Evolutionary conservation across 1,140 invertebrate species (phyloP).

Genomic region (Pseudoatta argentina): DNA sequence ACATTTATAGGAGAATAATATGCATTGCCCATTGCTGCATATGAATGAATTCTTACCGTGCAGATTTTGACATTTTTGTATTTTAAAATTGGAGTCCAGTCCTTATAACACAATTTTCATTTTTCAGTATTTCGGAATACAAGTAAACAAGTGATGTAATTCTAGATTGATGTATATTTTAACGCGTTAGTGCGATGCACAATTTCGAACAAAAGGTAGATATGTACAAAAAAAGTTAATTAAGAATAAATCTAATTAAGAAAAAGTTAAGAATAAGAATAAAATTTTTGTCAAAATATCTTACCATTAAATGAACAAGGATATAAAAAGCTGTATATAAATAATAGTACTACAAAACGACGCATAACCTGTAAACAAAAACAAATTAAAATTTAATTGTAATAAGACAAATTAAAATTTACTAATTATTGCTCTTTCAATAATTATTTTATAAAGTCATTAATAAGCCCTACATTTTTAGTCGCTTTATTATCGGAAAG

Average conservation of each 20-base stretch:
- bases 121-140: not conserved
- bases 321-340: constrained; percentile 25
- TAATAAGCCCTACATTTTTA: not conserved
- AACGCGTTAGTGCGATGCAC: not conserved
- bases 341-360: not conserved
- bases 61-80: not conserved
- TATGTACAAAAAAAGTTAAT: constrained; percentile 1
- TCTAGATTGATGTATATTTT: not conserved
- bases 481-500: not conserved
- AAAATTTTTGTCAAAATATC: not conserved
- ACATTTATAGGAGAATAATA: constrained; percentile 76
- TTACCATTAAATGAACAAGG: not conserved
- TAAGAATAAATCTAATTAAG: not conserved
- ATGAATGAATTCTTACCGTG: not conserved
- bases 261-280: not conserved
- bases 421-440: not conserved
- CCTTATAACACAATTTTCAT: constrained; percentile 7
- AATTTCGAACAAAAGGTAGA: not conserved
- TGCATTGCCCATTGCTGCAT: constrained; percentile 76
- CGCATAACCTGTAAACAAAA: constrained; percentile 54
- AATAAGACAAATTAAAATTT: not conserved
- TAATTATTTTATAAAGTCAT: not conserved
- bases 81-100: not conserved
- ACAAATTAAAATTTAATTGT: not conserved
- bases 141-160: not conserved